Evolutionary conservation across 2,113 vertebrate genomes (phyloP).

Genomic region (Vanacampus margaritifer): DNA sequence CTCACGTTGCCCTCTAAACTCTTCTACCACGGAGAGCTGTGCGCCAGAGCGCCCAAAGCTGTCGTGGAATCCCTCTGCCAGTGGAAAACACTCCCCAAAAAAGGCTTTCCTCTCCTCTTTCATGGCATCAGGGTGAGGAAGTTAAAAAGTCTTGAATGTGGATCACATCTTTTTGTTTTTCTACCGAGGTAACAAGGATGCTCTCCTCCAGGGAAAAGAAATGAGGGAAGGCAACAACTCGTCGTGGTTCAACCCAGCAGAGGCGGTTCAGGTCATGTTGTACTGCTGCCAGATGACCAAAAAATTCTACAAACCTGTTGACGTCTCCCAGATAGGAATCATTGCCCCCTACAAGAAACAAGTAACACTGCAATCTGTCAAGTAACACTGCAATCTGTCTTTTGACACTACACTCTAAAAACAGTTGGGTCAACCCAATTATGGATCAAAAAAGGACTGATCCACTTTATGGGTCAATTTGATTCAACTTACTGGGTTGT

Average conservation of each 20-base stretch:
- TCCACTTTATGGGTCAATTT: no score
- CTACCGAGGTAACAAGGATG: neutral
- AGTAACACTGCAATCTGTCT: no score
- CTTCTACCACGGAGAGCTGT: constrained; percentile 85
- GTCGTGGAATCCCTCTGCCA: constrained; percentile 78
- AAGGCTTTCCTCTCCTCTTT: constrained; percentile 87
- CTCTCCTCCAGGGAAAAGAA: constrained; percentile 78
- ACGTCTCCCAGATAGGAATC: constrained; percentile 79
- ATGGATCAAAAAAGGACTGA: no score
- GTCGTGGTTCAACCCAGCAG: constrained; percentile 91
- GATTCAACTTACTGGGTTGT: no score
- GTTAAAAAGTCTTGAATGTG: neutral
- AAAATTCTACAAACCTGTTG: constrained; percentile 72
- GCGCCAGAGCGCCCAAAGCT: constrained; percentile 72
- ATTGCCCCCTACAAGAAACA: constrained; percentile 92
- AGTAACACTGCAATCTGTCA: constrained; percentile 58
- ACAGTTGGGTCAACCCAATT: no score
- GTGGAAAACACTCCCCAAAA: constrained; percentile 84
- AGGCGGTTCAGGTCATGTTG: constrained; percentile 88
- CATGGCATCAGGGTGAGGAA: constrained; percentile 84
- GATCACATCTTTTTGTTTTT: no score
- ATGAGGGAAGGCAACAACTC: constrained; percentile 84
- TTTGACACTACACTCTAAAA: no score
- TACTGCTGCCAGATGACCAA: constrained; percentile 89
- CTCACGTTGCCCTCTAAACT: constrained; percentile 84